phyloP scores from a whole-genome alignment of 2,797 vertebrate species.

The Argyrosomus regius region DNA sequence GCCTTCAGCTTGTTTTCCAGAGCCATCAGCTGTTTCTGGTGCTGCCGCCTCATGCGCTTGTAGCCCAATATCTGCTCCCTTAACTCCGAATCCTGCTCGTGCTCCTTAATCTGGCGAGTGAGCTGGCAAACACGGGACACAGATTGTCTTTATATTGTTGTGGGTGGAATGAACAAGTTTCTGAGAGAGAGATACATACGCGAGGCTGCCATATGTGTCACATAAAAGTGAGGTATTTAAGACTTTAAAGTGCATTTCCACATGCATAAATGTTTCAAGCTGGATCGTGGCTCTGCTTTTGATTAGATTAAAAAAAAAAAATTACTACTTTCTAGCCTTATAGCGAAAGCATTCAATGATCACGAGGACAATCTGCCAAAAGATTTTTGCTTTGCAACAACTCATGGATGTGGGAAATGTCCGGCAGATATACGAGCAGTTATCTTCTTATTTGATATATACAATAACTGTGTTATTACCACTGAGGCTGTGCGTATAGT shows the following conservation, averaged over 20 bases:
- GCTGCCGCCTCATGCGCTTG: constrained; percentile 98
- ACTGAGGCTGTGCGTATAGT: constrained; percentile 98
- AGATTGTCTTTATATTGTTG: constrained; percentile 5
- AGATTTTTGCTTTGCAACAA: constrained; percentile 8
- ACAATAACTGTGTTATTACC: constrained; percentile 81
- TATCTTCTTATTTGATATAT: constrained; percentile 3
- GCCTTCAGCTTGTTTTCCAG: constrained; percentile 98
- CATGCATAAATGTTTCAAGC: not conserved
- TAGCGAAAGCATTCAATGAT: constrained; percentile 11
- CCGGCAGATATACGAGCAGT: not conserved
- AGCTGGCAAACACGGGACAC: constrained; percentile 84
- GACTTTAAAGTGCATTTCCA: not conserved
- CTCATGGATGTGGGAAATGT: constrained; percentile 10
- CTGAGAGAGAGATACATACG: not conserved
- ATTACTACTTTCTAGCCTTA: not conserved
- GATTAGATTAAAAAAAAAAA: not conserved
- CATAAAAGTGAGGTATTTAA: not conserved
- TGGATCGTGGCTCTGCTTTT: not conserved
- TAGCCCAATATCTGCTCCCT: constrained; percentile 99
- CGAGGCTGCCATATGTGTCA: not conserved
- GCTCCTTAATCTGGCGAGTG: constrained; percentile 98
- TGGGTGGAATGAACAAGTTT: not conserved
- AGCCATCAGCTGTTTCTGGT: constrained; percentile 98
- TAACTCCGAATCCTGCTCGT: constrained; percentile 98
- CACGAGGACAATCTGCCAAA: not conserved